Evolutionary conservation across 2,888 invertebrate species (phyloP).

Genomic region (Drosophila monieri): DNA sequence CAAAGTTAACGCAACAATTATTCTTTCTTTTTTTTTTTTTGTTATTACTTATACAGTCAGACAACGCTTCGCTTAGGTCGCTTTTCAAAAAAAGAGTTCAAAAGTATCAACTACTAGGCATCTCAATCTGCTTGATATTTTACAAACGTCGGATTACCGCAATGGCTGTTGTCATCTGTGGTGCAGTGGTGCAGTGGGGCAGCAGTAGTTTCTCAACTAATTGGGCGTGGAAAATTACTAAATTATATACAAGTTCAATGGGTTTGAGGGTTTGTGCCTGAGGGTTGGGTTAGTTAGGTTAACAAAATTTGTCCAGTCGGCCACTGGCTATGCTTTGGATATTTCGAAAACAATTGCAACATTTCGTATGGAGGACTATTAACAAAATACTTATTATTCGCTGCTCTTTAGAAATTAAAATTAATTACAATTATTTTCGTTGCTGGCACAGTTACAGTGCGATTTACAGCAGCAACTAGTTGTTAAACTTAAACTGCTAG

Average conservation of each 20-base stretch:
- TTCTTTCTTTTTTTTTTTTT: slow-evolving; percentile 41
- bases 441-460: slow-evolving; percentile 19
- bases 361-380: background rate
- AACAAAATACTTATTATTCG: background rate
- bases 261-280: slow-evolving; percentile 34
- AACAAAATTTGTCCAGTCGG: slow-evolving; percentile 63
- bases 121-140: slow-evolving; percentile 35
- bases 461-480: slow-evolving; percentile 9
- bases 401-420: slow-evolving; percentile 5
- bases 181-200: slow-evolving; percentile 31
- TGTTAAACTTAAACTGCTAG: slow-evolving; percentile 5
- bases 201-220: slow-evolving; percentile 21
- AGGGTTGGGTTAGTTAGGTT: slow-evolving; percentile 4
- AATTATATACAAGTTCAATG: slow-evolving; percentile 71
- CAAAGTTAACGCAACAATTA: slow-evolving; percentile 50
- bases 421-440: slow-evolving; percentile 16
- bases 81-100: slow-evolving; percentile 15
- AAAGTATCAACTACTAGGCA: slow-evolving; percentile 17
- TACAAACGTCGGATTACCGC: slow-evolving; percentile 45
- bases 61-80: slow-evolving; percentile 40
- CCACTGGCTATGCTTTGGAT: slow-evolving; percentile 28
- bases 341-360: slow-evolving; percentile 57
- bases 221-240: slow-evolving; percentile 46
- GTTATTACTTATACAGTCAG: slow-evolving; percentile 47
- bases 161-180: slow-evolving; percentile 16